A percentile compares a stretch with the other conserved stretches of the same genome.
Conservation (phyloP, 1,140 invertebrate genomes). For the Tetragnatha versicolor region DNA sequence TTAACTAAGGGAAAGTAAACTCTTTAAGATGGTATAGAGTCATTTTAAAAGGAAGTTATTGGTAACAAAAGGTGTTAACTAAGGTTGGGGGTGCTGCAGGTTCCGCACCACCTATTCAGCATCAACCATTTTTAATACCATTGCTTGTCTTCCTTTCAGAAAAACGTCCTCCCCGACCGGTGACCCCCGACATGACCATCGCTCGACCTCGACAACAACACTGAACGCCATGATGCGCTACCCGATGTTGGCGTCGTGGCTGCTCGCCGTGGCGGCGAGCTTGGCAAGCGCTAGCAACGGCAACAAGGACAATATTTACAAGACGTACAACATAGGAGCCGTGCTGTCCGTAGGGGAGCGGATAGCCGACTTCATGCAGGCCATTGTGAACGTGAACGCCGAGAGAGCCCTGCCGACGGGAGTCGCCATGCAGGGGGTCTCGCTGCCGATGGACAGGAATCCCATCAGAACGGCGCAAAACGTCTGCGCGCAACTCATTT, state of each 20-base stretch:
- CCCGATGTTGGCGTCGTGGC: background rate
- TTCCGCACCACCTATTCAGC: too few relatives aligned
- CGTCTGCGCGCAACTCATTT: conserved; percentile 87
- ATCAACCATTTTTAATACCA: too few relatives aligned
- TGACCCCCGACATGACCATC: background rate
- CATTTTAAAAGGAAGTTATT: too few relatives aligned
- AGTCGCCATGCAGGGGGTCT: conserved; percentile 62
- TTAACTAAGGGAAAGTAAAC: too few relatives aligned
- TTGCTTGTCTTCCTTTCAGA: background rate
- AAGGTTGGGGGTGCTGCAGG: too few relatives aligned
- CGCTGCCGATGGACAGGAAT: conserved; percentile 87
- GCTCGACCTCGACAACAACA: background rate
- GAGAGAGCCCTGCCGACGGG: conserved; percentile 81
- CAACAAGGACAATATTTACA: background rate
- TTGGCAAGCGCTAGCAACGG: background rate
- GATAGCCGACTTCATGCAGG: conserved; percentile 75
- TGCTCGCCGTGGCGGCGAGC: background rate
- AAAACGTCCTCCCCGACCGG: background rate
- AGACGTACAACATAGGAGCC: conserved; percentile 74
- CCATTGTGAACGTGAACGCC: conserved; percentile 84
- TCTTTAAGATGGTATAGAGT: too few relatives aligned
- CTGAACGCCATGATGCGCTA: background rate
- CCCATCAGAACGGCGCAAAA: conserved; percentile 92
- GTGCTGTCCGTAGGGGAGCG: conserved; percentile 84
- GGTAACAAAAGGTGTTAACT: too few relatives aligned